Percentiles rank a stretch among this genome's conserved stretches.
Evolutionary conservation across 1,140 invertebrate species (phyloP).

Genomic region (Eurytemora carolleeae): DNA sequence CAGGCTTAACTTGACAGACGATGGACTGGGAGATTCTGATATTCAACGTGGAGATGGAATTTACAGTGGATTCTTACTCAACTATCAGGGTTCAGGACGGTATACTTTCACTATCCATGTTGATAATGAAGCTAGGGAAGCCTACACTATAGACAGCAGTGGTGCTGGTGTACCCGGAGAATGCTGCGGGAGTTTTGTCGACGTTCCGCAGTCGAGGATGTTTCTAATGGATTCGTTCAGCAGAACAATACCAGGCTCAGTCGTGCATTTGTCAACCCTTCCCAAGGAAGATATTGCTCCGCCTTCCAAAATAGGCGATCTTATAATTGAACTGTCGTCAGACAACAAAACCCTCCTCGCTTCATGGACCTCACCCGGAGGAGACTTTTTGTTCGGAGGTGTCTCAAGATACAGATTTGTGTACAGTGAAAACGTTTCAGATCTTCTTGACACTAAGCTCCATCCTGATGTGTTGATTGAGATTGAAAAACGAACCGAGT

Average conservation of each 20-base stretch:
- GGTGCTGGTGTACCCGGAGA: background rate
- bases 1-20: background rate
- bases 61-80: conserved; percentile 39
- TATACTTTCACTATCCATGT: conserved; percentile 4
- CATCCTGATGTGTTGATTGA: background rate
- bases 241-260: conserved; percentile 5
- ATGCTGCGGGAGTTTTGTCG: conserved; percentile 19
- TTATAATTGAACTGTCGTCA: conserved; percentile 19
- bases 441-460: background rate
- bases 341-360: conserved; percentile 20
- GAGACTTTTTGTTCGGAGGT: conserved; percentile 22
- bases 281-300: conserved; percentile 21
- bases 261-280: conserved; percentile 5
- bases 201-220: conserved; percentile 15
- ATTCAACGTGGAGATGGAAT: conserved; percentile 41
- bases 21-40: conserved; percentile 33
- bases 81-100: conserved; percentile 19
- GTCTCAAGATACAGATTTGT: conserved; percentile 13
- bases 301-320: conserved; percentile 24
- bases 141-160: background rate
- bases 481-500: background rate
- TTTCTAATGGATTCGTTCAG: conserved; percentile 18
- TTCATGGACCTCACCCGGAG: conserved; percentile 23
- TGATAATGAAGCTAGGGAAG: conserved; percentile 1
- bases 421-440: background rate